phyloP scores from a whole-genome alignment of 1,140 invertebrate species.

The Brachionus rotundiformis region DNA sequence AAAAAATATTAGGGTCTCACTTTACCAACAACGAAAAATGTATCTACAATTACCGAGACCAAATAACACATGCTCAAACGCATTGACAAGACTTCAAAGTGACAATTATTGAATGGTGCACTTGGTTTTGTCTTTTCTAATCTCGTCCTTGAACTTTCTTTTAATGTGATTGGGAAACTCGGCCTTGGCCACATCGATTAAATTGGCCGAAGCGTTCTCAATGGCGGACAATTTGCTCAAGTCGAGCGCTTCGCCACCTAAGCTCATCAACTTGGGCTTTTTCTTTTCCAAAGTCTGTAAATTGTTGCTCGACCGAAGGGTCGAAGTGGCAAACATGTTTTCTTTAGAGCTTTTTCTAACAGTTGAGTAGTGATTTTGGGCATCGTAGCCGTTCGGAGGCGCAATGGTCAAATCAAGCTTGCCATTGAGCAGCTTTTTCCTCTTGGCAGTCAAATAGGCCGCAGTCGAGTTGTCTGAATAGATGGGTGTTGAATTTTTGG shows the following conservation, averaged over 20 bases:
- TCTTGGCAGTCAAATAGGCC: constrained; percentile 16
- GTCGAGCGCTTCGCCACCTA: constrained; percentile 3
- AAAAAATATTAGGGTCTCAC: not conserved
- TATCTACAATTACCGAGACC: not conserved
- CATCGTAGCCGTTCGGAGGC: not conserved
- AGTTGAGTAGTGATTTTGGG: not conserved
- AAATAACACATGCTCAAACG: not conserved
- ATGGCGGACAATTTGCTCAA: constrained; percentile 41
- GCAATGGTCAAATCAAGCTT: constrained; percentile 39
- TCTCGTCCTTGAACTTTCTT: constrained; percentile 20
- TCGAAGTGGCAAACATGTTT: constrained; percentile 39
- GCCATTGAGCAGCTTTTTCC: constrained; percentile 22
- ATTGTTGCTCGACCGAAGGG: constrained; percentile 35
- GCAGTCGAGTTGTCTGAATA: not conserved
- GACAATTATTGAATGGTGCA: constrained; percentile 38
- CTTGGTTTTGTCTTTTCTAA: constrained; percentile 36
- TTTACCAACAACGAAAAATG: constrained; percentile 2
- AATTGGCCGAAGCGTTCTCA: constrained; percentile 43
- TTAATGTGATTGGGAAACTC: constrained; percentile 17
- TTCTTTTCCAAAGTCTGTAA: not conserved
- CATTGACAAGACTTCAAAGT: not conserved
- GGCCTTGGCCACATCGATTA: constrained; percentile 14
- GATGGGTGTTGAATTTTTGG: constrained; percentile 49
- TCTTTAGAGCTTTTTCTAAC: not conserved
- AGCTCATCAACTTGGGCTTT: not conserved